Conservation (phyloP, 2,113 vertebrate species). For the Myrmecophaga tridactyla region DNA sequence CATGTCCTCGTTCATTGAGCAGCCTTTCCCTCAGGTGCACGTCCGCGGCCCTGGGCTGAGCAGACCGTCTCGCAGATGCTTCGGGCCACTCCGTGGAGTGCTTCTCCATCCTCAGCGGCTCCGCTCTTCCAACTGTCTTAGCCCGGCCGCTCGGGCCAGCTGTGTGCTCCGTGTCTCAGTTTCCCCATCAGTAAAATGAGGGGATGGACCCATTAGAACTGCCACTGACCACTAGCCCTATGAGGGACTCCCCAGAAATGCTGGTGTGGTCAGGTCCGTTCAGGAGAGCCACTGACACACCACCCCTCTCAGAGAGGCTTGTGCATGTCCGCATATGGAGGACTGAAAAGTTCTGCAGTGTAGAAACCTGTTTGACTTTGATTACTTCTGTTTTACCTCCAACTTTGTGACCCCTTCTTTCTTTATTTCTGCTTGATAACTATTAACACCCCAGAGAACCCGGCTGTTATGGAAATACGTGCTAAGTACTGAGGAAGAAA, state of each 20-base stretch:
- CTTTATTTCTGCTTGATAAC: neutral
- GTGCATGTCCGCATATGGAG: accelerated
- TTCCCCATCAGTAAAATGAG: neutral
- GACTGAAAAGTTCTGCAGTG: neutral
- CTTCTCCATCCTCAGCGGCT: accelerated
- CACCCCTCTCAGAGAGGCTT: accelerated
- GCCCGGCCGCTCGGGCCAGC: neutral
- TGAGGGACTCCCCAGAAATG: neutral
- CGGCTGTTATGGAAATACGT: neutral
- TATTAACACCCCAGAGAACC: neutral
- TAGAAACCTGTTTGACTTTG: neutral
- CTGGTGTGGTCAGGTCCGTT: accelerated
- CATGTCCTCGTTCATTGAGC: accelerated
- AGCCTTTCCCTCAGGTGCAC: neutral
- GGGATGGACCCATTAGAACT: accelerated
- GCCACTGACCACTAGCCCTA: accelerated
- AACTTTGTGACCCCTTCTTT: neutral
- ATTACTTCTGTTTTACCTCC: neutral
- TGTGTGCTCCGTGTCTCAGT: neutral
- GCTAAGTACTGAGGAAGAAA: neutral
- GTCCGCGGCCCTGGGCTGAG: neutral
- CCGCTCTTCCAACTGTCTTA: neutral
- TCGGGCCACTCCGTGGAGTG: too few species aligned
- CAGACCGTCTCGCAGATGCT: accelerated
- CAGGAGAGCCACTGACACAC: accelerated